Evolutionary conservation across 2,797 vertebrate genomes (phyloP).

Genomic region (Sphaeramia orbicularis): DNA sequence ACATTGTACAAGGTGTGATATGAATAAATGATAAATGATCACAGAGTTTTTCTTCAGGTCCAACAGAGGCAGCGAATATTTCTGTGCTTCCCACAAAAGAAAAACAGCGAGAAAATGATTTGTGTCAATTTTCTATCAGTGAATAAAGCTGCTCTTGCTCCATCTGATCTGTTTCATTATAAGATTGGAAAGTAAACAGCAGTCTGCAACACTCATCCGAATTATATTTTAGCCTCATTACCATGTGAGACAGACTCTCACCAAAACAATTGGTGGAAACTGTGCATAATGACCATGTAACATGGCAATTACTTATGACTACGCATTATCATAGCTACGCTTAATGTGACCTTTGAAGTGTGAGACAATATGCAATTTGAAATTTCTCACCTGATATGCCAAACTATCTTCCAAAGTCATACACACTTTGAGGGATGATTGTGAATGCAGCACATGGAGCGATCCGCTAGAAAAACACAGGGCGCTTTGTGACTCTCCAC

Average conservation of each 20-base stretch:
- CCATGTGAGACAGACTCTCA: constrained; percentile 39
- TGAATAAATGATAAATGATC: no score
- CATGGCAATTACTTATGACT: constrained; percentile 52
- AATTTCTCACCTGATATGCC: constrained; percentile 45
- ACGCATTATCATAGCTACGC: constrained; percentile 35
- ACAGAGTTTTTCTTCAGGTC: no score
- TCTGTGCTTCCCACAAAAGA: no score
- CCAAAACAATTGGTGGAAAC: constrained; percentile 38
- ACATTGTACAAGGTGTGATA: no score
- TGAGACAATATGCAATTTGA: constrained; percentile 56
- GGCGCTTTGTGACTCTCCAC: no score
- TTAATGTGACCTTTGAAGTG: constrained; percentile 60
- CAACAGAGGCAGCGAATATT: no score
- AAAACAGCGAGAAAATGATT: constrained; percentile 3
- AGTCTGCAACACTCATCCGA: constrained; percentile 28
- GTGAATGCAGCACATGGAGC: constrained; percentile 52
- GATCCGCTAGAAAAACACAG: no score
- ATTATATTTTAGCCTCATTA: constrained; percentile 42
- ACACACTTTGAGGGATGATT: constrained; percentile 46
- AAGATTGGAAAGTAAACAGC: constrained; percentile 25
- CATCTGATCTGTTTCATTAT: constrained; percentile 7
- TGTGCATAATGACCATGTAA: constrained; percentile 53
- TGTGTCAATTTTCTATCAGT: constrained; percentile 4
- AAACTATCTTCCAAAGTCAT: constrained; percentile 54
- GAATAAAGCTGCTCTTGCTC: constrained; percentile 8